phyloP scores from a whole-genome alignment of 2,797 vertebrate species.

The Sebastolobus alascanus region DNA sequence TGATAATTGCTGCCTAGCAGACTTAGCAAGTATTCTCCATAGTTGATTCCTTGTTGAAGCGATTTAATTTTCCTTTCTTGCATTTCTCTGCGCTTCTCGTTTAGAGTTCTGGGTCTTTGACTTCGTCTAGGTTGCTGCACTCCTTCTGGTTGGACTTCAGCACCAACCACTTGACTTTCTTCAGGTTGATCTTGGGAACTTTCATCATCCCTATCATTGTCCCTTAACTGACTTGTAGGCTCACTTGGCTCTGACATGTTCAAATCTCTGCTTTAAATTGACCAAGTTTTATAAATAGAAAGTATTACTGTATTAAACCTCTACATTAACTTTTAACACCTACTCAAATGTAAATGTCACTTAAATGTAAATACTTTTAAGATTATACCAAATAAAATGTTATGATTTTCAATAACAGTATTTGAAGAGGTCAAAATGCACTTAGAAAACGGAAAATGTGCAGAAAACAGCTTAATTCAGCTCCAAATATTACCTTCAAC shows the following conservation, averaged over 20 bases:
- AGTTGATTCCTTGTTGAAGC: slow-evolving; percentile 31
- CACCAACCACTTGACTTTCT: background rate
- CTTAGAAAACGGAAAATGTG: no score
- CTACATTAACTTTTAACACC: background rate
- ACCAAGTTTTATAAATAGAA: no score
- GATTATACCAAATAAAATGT: background rate
- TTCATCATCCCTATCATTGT: background rate
- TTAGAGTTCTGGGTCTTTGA: slow-evolving; percentile 12
- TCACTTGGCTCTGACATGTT: background rate
- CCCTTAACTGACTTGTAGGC: background rate
- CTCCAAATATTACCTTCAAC: background rate
- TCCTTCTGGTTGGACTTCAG: background rate
- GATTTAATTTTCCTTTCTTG: slow-evolving; percentile 22
- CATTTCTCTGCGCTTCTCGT: slow-evolving; percentile 44
- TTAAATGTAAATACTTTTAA: background rate
- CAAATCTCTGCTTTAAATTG: background rate
- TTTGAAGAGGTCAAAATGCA: no score
- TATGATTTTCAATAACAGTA: background rate
- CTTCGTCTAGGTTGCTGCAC: slow-evolving; percentile 6
- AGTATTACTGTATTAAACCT: no score
- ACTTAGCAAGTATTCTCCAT: slow-evolving; percentile 17
- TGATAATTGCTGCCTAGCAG: slow-evolving; percentile 35
- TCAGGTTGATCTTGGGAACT: background rate
- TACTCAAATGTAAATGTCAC: background rate
- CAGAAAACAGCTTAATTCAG: background rate